These are phyloP conservation scores for Diadema setosum DNA, from an alignment of 35 echinoderm and acorn worm genomes.

Conservation along the genomic window DNA sequence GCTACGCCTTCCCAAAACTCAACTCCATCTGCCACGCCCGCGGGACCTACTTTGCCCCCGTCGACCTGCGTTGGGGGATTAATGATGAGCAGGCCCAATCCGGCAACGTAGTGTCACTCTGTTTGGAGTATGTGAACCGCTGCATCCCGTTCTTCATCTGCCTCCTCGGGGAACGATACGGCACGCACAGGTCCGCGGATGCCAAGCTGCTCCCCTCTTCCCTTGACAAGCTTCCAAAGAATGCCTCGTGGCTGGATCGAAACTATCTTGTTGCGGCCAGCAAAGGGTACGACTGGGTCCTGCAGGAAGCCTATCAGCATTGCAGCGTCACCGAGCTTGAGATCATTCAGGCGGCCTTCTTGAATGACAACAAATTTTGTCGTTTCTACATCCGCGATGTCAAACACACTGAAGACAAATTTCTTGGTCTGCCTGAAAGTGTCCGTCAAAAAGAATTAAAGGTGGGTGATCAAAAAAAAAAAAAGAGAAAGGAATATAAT, in stretches of 20 bases:
- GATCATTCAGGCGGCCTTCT: conserved; percentile 83
- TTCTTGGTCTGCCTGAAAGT: conserved; percentile 54
- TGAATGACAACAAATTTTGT: conserved; percentile 71
- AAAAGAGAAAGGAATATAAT: no score
- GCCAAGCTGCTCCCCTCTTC: conserved; percentile 17
- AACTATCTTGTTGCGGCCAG: conserved; percentile 79
- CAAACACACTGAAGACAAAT: conserved; percentile 73
- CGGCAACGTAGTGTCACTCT: conserved; percentile 78
- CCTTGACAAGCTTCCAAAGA: conserved; percentile 33
- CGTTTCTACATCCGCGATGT: conserved; percentile 85
- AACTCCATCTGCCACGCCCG: conserved; percentile 57
- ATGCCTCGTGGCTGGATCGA: conserved; percentile 77
- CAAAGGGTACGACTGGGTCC: conserved; percentile 83
- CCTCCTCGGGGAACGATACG: conserved; percentile 87
- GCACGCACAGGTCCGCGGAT: conserved; percentile 56
- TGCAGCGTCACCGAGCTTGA: conserved; percentile 92
- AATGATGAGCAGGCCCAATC: conserved; percentile 77
- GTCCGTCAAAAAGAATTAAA: conserved; percentile 69
- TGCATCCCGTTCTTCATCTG: conserved; percentile 95
- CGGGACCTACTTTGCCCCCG: conserved; percentile 79
- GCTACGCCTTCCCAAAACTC: conserved; percentile 78
- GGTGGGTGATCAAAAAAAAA: no score
- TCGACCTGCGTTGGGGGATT: conserved; percentile 89
- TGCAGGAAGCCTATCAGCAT: conserved; percentile 85
- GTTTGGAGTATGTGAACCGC: conserved; percentile 83